These are phyloP conservation scores for Brachyptera risi DNA, from an alignment of 2,888 invertebrate genomes.

Conservation along the genomic window DNA sequence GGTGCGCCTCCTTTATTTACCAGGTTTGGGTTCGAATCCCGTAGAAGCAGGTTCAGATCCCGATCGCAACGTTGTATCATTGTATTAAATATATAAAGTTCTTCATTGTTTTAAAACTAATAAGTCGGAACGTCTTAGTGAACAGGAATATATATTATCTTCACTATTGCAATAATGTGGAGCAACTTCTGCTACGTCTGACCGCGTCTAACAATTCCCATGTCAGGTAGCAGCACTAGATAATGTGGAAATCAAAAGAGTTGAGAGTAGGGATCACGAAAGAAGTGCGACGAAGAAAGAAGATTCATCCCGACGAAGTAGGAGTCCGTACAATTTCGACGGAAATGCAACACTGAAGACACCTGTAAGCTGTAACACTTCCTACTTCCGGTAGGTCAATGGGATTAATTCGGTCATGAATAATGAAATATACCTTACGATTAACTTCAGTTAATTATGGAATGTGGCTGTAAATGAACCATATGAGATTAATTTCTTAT, in stretches of 20 bases:
- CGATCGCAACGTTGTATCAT: too few species aligned
- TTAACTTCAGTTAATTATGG: conserved; percentile 13
- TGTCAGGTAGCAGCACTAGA: background rate
- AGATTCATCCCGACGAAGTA: conserved; percentile 1
- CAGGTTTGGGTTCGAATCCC: too few species aligned
- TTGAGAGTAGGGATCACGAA: background rate
- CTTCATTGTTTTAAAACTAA: too few species aligned
- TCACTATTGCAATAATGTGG: too few species aligned
- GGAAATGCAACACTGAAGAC: conserved; percentile 17
- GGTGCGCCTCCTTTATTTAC: too few species aligned
- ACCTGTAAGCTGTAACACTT: conserved; percentile 33
- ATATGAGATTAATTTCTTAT: background rate
- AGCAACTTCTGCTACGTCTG: too few species aligned
- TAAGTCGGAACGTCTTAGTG: too few species aligned
- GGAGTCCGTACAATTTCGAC: background rate
- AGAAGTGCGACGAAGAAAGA: background rate
- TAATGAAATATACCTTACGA: too few species aligned
- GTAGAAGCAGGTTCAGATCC: too few species aligned
- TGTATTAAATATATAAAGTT: too few species aligned
- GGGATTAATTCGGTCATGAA: conserved; percentile 30
- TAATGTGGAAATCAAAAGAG: background rate
- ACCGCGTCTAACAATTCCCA: too few species aligned
- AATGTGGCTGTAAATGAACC: conserved; percentile 25
- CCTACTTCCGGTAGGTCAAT: conserved; percentile 35
- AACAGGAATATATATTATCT: too few species aligned